Conservation (phyloP, 2,113 vertebrate species). For the human region GRCh38 chr9:94768001-94768500, state of each 20-base stretch:
- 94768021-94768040: neutral
- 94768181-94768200: neutral
- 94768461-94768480: neutral
- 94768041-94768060: neutral
- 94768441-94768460: neutral
- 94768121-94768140: constrained; percentile 1
- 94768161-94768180: neutral
- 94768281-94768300: neutral
- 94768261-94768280: neutral
- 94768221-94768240: neutral
- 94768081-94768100: neutral
- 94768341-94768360: neutral
- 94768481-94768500: neutral
- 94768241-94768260: neutral
- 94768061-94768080: neutral
- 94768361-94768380: neutral
- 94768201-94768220: neutral
- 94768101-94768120: neutral
- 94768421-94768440: neutral
- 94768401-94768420: neutral
- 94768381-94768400: neutral
- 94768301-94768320: constrained; percentile 34
- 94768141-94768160: neutral
- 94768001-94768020: neutral
- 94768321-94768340: neutral